Base-by-base conservation (phyloP, 2,888 invertebrate genomes). In the Theristus sp. region DNA sequence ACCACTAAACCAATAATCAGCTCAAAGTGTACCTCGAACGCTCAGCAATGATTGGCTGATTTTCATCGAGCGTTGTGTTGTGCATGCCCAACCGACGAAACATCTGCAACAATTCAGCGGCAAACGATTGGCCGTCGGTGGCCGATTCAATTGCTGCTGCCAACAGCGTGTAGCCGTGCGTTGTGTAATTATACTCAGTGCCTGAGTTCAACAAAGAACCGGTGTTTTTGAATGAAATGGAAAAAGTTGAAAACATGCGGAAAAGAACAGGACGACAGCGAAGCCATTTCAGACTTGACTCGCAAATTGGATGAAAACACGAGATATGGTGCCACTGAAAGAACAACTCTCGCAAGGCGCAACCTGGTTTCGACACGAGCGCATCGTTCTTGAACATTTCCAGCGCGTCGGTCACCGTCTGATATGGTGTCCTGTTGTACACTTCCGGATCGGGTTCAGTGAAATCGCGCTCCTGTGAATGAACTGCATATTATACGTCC, bases 121-220 rank as follows among this genome's bases (percentile, higher is more conserved):
- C 63, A 64, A 75, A 76, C 1, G 66, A 62, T 31, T 64, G 60
- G 52, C 70, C 67, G n/a, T n/a, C n/a, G 22, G 67, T 68, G 1
- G 74, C 75, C 28, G 71, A 74, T 67, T 82, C 82, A 10, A 80
- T 67, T 1, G 81, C 78, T 13, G 80, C 81, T 66, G 79, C 77
- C 1, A 81, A 68, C 53, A 82, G 70, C 0, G 81, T 81, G 73
- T 75, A 81, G 1, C 79, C 81, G 69, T 79, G 79, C 1, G 81
- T 80, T 17, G 80, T 78, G 68, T 82, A 82, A 24, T 74, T 65
- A 67, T 69, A 80, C 62, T 76, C 73, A 0, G 71, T 71, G 2
- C 76, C 77, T 74, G 63, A 13, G 60, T 38, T 17, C 6, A 13
- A 17, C 6, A 58, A 24, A 61, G n/a, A 60, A 22, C 13, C 26